Evolutionary conservation across 2,113 vertebrate species (phyloP).

Genomic region (Sakesphorus luctuosus): DNA sequence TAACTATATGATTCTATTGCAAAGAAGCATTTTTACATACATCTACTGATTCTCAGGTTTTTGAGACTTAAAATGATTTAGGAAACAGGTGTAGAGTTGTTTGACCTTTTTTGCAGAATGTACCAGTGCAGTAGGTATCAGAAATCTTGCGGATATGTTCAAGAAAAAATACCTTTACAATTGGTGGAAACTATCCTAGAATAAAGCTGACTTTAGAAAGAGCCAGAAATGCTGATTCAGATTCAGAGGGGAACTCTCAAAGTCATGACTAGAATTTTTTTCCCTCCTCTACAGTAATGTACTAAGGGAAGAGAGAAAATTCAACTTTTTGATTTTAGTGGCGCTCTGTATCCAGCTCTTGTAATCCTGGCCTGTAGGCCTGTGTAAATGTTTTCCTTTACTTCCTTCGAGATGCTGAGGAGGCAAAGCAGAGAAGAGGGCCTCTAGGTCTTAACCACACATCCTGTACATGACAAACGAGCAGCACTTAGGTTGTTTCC

Average conservation of each 20-base stretch:
- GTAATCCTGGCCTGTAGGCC: not conserved
- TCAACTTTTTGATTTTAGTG: not conserved
- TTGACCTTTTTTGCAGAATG: not conserved
- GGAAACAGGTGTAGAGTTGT: not conserved
- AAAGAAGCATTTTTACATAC: not conserved
- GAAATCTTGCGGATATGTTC: not conserved
- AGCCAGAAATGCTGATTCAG: not conserved
- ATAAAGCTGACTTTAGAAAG: not conserved
- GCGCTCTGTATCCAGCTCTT: not conserved
- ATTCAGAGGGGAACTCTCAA: not conserved
- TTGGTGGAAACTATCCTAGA: not conserved
- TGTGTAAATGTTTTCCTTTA: not conserved
- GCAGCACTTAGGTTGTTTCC: not conserved
- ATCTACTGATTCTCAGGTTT: not conserved
- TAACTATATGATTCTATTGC: not conserved
- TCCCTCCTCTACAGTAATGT: not conserved
- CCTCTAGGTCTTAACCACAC: not conserved
- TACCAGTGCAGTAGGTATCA: not conserved
- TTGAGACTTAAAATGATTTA: not conserved
- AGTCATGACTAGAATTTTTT: not conserved
- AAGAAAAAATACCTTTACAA: not conserved
- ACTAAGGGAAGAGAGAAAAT: not conserved
- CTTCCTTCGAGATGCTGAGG: not conserved
- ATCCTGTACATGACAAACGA: not conserved
- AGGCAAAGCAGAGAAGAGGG: not conserved